Evolutionary conservation across 2,888 invertebrate species (phyloP), one percentile per base, ranked within the genome.

Genomic region (Cerastis rubricosa): DNA sequence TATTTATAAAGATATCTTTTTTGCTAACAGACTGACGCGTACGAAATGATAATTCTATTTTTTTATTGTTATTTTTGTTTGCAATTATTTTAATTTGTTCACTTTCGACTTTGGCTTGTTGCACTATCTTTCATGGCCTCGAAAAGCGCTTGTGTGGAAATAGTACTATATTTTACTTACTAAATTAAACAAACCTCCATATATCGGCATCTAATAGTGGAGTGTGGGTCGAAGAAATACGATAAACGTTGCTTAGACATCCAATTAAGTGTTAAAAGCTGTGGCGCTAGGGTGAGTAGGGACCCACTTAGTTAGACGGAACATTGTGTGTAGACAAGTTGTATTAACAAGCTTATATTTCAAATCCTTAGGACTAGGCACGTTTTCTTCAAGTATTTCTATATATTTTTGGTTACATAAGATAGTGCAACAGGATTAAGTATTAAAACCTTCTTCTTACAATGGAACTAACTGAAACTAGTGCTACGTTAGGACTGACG

Each of bases 401-500:
- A 14, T 11, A 3, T 47, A 22, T 17, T 9, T 67, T 70, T 65
- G 29, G 43, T 51, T 65, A 14, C n/a, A 1, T 45, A 9, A 64
- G n/a, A 40, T 72, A 88, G 73, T 85, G 83, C 79, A 85, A 81
- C 68, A 75, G 43, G 73, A 54, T 45, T 29, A 43, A 81, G 77
- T 63, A 7, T 68, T 65, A 45, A 73, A 68, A 61, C 17, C 76
- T 81, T 54, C 54, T 76, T 70, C 72, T 72, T 82, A 73, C 69
- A 74, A 76, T 85, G 72, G 45, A 75, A 83, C 83, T 87, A 78
- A 87, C 76, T 88, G 76, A 82, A 80, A 81, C 81, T 88, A 86
- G 81, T 89, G 84, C 78, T 88, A 87, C 77, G 73, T 87, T 89
- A 87, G 81, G 89, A 82, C 88, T 88, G 89, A 75, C 72, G 81